Percentiles rank a stretch among this genome's conserved stretches.
phyloP scores from a whole-genome alignment of 2,888 invertebrate genomes.

The Bembecia ichneumoniformis region DNA sequence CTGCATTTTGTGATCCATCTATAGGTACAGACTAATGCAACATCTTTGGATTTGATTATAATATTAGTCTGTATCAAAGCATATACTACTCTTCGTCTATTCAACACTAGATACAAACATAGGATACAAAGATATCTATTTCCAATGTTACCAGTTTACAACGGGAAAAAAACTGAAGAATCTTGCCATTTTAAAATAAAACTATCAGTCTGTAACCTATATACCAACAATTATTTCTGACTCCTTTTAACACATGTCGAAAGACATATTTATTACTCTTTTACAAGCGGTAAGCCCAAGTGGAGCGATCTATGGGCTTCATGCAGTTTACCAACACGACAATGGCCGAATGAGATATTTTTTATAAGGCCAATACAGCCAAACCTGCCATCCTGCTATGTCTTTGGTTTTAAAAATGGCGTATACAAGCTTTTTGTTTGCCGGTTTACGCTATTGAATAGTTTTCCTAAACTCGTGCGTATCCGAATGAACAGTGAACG shows the following conservation, averaged over 20 bases:
- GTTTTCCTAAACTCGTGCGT: constrained; percentile 57
- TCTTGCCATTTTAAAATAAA: too few relatives aligned
- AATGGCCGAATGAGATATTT: constrained; percentile 71
- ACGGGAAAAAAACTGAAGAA: too few relatives aligned
- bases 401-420: constrained; percentile 76
- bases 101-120: too few relatives aligned
- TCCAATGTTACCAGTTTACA: too few relatives aligned
- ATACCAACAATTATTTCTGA: constrained; percentile 46
- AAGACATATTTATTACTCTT: constrained; percentile 67
- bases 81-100: too few relatives aligned
- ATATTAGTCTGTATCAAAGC: too few relatives aligned
- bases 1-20: too few relatives aligned
- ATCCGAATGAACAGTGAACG: constrained; percentile 51
- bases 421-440: constrained; percentile 76
- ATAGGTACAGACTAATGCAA: too few relatives aligned
- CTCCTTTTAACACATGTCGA: constrained; percentile 67
- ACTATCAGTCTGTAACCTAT: constrained; percentile 7
- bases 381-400: constrained; percentile 72
- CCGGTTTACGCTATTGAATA: constrained; percentile 71
- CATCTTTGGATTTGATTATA: too few relatives aligned
- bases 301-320: constrained; percentile 70
- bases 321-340: constrained; percentile 73
- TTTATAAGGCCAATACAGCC: constrained; percentile 67
- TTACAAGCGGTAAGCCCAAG: constrained; percentile 65
- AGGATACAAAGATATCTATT: too few relatives aligned